Evolutionary conservation across 1,140 invertebrate genomes (phyloP).

Genomic region (Belonocnema kinseyi): DNA sequence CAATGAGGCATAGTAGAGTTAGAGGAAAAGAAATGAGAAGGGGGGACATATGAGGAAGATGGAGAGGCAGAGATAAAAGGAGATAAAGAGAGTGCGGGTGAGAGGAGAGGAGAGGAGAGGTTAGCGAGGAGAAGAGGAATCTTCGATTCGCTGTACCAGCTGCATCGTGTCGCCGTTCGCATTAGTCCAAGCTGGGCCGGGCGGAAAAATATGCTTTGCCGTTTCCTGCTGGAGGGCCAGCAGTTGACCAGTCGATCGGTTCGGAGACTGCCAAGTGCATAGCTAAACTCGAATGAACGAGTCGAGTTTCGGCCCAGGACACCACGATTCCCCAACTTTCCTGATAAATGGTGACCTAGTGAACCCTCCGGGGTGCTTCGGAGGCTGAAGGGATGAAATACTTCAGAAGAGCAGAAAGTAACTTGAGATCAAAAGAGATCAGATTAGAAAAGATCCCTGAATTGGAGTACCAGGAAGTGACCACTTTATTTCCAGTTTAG

Average conservation of each 20-base stretch:
- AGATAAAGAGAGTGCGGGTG: too few species aligned
- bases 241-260: neutral
- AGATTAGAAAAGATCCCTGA: neutral
- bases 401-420: neutral
- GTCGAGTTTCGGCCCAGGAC: neutral
- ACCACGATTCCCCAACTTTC: neutral
- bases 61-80: too few species aligned
- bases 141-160: too few species aligned
- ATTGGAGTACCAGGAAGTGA: too few species aligned
- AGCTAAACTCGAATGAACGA: neutral
- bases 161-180: too few species aligned
- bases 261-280: neutral
- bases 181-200: neutral
- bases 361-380: slow-evolving; percentile 10
- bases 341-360: slow-evolving; percentile 49
- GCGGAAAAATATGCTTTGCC: neutral
- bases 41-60: too few species aligned
- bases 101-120: too few species aligned
- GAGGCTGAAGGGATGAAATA: neutral
- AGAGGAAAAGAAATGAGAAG: too few species aligned
- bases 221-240: neutral
- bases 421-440: neutral
- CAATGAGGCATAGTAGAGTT: too few species aligned
- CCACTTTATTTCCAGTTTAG: neutral
- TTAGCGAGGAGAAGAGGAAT: too few species aligned